phyloP scores from a whole-genome alignment of 2,888 invertebrate genomes.

The Crematogaster levior region DNA sequence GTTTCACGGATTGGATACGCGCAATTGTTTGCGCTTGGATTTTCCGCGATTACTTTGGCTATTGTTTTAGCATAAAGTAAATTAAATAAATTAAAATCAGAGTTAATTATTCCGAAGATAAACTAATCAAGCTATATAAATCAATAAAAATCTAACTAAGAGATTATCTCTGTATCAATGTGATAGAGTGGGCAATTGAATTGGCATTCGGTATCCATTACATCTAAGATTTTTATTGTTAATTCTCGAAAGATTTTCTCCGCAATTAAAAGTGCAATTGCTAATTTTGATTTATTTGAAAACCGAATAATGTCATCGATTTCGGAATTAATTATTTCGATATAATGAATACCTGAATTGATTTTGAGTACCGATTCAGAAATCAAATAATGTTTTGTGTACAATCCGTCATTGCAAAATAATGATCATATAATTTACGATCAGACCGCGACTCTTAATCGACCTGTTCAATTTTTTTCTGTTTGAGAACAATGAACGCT shows the following conservation, averaged over 20 bases:
- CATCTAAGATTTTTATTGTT: background rate
- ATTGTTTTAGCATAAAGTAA: background rate
- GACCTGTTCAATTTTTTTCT: conserved; percentile 66
- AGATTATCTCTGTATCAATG: background rate
- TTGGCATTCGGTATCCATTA: background rate
- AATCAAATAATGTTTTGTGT: background rate
- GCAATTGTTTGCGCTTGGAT: conserved; percentile 18
- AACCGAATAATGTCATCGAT: background rate
- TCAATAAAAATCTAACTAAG: background rate
- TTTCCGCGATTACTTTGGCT: background rate
- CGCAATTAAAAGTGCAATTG: background rate
- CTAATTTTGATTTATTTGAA: background rate
- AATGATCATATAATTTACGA: conserved; percentile 53
- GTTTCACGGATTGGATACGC: too few relatives aligned
- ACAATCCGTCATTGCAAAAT: conserved; percentile 33
- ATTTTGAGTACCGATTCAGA: background rate
- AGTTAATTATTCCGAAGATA: background rate
- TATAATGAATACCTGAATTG: background rate
- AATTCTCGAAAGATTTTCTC: background rate
- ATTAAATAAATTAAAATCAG: background rate
- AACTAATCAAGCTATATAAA: background rate
- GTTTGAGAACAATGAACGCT: conserved; percentile 67
- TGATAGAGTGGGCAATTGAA: background rate
- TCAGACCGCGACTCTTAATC: conserved; percentile 55
- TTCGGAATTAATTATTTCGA: background rate